Evolutionary conservation across 2,888 invertebrate species (phyloP), one percentile per base, ranked within the genome.

Genomic region (Shargacucullia verbasci): DNA sequence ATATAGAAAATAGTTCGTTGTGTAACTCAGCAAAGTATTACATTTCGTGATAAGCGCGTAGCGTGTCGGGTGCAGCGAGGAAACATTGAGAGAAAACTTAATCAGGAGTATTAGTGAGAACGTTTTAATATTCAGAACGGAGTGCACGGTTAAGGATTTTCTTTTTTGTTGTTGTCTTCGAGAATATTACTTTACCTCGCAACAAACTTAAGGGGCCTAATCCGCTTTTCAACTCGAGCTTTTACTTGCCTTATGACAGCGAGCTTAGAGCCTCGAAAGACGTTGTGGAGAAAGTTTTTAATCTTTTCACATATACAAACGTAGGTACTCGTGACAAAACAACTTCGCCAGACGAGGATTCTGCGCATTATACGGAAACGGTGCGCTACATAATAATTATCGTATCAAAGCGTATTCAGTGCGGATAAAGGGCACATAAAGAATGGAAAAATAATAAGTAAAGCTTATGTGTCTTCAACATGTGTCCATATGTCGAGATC

Each of bases 181-280:
- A 82, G 85, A 88, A 89, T 90, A 90, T 90, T 89, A 87, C 88
- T 87, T 88, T 87, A 88, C 88, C 87, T 89, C 85, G 83, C 86
- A 87, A 89, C 88, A 90, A 91, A 91, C 90, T 91, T 91, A 87
- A 88, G 86, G 86, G 85, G 83, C 88, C 85, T 91, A 91, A 91
- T 91, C 91, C 90, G 87, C 91, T 90, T 90, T 90, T 84, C 85
- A 86, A 91, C 87, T 89, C 85, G 75, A 87, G 87, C 89, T 89
- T 89, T 88, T 87, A 86, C 88, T 89, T 88, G 85, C 86, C 88
- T 89, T 91, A 91, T 91, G 90, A 91, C 90, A 90, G 87, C 79
- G 83, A 85, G 86, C 87, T 87, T 85, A 86, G 81, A 85, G 86
- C 86, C 84, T 82, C 81, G 78, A 80, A 86, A 86, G 83, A 87